Base-by-base conservation (phyloP, 2,797 vertebrate species). In the Serranus cabrilla region DNA sequence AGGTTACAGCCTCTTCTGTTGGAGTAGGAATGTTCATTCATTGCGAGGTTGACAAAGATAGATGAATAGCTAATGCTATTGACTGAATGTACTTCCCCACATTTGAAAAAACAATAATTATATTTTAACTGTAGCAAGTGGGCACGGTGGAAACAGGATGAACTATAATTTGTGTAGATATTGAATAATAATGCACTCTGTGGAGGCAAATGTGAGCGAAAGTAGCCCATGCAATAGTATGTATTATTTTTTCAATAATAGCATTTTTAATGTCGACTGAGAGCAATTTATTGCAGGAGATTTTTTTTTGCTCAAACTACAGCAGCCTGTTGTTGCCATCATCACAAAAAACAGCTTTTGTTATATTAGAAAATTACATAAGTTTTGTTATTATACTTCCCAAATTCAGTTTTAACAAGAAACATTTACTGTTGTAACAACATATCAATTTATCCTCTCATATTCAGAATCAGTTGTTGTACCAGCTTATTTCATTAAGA, bases 141-240 rank as follows among this genome's bases (percentile, higher is more conserved):
- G 14, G 14, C 11, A 2, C 23, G 55, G 27, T 46, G 6, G 3
- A 49, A 23, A 18, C 40, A 65, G 55, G 14, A 47, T 39, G 46
- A 57, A 51, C 12, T 51, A 17, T 20, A 20, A 16, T 2, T 1
- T 42, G 16, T 50, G 37, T 13, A 74, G 49, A 11, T 59, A 66
- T 42, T 55, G 20, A 68, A 21, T 10, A 47, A 52, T 68, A 62
- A 68, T 49, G 23, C 34, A 42, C 31, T 54, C 20, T 46, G 42
- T 39, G 54, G 37, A 61, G 27, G 16, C 14, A 55, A n/a, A 51
- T 23, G 49, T 27, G 8, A n/a, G 25, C 25, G 20, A 17, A 46
- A 46, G 31, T 27, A 45, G 16, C 9, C 52, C 13, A 31, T 17
- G 20, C 37, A 42, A 42, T 55, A 46, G 39, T 42, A 61, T 27